Conservation (phyloP, 2,113 vertebrate genomes). For the Uropsilus gracilis region DNA sequence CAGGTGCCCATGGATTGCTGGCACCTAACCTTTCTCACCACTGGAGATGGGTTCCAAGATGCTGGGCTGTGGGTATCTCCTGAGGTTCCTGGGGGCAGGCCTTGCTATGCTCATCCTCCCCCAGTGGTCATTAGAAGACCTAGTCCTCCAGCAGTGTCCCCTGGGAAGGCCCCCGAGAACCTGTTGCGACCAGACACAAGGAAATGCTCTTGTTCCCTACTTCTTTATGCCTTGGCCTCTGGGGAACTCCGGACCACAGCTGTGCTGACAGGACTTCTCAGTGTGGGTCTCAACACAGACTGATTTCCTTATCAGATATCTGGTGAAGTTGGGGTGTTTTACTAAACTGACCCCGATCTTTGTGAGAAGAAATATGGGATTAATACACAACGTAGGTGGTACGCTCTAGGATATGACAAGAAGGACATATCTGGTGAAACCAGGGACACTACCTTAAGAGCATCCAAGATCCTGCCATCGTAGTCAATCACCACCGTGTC, state of each 20-base stretch:
- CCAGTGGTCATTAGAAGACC: neutral
- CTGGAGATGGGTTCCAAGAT: neutral
- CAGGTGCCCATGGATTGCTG: too few species aligned
- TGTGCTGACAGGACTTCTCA: neutral
- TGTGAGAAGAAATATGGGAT: too few species aligned
- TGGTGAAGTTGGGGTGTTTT: neutral
- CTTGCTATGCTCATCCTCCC: neutral
- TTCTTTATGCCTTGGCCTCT: neutral
- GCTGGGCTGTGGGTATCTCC: neutral
- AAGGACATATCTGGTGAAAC: neutral
- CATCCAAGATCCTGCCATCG: constrained; percentile 93
- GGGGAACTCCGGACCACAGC: neutral
- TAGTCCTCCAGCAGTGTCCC: neutral
- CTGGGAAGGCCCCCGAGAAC: neutral
- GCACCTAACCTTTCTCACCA: neutral
- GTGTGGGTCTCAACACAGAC: neutral
- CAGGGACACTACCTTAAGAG: constrained; percentile 89
- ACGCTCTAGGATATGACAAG: neutral
- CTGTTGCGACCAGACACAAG: neutral
- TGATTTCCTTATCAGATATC: neutral
- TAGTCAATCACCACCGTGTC: constrained; percentile 94
- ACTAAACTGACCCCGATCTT: neutral
- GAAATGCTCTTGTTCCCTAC: too few species aligned
- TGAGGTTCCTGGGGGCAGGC: neutral
- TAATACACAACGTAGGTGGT: neutral